Base-by-base conservation (phyloP, 2,113 vertebrate species). In the Lamprotornis superbus region DNA sequence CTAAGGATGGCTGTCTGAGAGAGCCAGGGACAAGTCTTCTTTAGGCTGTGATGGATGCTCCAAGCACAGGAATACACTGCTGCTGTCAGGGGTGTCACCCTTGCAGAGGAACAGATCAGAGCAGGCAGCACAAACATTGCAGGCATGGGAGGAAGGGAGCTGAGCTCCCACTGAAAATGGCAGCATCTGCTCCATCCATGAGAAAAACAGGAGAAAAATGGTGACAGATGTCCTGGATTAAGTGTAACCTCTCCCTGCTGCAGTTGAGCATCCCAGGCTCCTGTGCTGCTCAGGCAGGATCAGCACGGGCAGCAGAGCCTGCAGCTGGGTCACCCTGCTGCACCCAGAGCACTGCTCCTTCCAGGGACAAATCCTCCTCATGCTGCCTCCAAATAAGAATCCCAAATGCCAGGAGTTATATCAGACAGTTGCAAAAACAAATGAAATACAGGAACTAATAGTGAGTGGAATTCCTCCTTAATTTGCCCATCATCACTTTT, bases 391-490 rank as follows among this genome's bases (percentile, higher is more conserved):
- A 11, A 47, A n/a, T 4, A 13, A 20, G 31, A n/a, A 40, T 20
- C 68, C 78, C 75, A 23, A 81, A 35, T 15, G 23, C 16, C 33
- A 19, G 52, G 35, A 15, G 0, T 37, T 50, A 0, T 2, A 2
- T 6, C 9, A 67, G 60, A 5, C 39, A 50, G 37, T 31, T 24
- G 14, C 33, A 47, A 80, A 87, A 93, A 90, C 44, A 86, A 90
- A 83, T 71, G 24, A 70, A 88, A 94, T 87, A 15, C 0, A 67
- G 55, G 50, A 64, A 18, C 59, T 83, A 87, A 81, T 15, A 78
- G 87, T 77, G 78, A 80, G 78, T 30, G 52, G 87, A 74, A 92
- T 78, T 88, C 85, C 79, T 80, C 50, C 87, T 49, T 86, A 64
- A 93, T 96, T 93, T 81, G 35, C 68, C 47, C 71, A 75, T 89